A percentile compares a stretch with the other conserved stretches of the same genome.
These are phyloP conservation scores for Prenolepis imparis DNA, from an alignment of 2,888 invertebrate species.

Conservation along the genomic window DNA sequence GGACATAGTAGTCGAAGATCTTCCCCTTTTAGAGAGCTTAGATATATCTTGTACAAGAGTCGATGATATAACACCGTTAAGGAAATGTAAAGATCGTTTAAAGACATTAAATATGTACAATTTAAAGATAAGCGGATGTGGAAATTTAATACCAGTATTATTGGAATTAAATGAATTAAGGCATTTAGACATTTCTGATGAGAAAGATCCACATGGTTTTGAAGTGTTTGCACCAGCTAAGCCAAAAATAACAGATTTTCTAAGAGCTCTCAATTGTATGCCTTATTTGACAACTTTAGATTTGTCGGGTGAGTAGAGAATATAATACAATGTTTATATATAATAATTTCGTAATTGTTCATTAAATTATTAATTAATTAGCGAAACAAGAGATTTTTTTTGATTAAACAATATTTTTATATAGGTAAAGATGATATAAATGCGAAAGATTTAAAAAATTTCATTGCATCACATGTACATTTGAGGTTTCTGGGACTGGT, in stretches of 20 bases:
- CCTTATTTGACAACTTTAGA: constrained; percentile 89
- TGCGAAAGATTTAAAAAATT: constrained; percentile 86
- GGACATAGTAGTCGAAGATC: constrained; percentile 89
- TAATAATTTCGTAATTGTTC: background rate
- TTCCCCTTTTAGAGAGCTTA: constrained; percentile 89
- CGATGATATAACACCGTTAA: constrained; percentile 88
- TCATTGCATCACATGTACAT: constrained; percentile 86
- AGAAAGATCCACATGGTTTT: constrained; percentile 86
- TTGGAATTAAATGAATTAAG: constrained; percentile 87
- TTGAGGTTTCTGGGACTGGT: constrained; percentile 88
- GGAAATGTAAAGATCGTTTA: constrained; percentile 88
- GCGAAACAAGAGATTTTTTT: background rate
- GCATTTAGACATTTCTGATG: constrained; percentile 88
- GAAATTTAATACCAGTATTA: constrained; percentile 86
- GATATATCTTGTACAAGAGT: constrained; percentile 90
- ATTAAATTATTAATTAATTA: constrained; percentile 28
- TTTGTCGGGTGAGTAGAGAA: constrained; percentile 87
- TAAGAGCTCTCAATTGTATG: constrained; percentile 86
- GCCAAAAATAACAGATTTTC: constrained; percentile 86
- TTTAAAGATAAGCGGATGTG: constrained; percentile 87
- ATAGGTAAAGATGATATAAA: constrained; percentile 87
- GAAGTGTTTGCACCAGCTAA: constrained; percentile 85
- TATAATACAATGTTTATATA: constrained; percentile 13
- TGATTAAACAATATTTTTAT: constrained; percentile 1
- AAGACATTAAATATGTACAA: constrained; percentile 89